A percentile compares a stretch with the other conserved stretches of the same genome.
Conservation (phyloP, 2,888 invertebrate genomes). For the Exocentrus adspersus region DNA sequence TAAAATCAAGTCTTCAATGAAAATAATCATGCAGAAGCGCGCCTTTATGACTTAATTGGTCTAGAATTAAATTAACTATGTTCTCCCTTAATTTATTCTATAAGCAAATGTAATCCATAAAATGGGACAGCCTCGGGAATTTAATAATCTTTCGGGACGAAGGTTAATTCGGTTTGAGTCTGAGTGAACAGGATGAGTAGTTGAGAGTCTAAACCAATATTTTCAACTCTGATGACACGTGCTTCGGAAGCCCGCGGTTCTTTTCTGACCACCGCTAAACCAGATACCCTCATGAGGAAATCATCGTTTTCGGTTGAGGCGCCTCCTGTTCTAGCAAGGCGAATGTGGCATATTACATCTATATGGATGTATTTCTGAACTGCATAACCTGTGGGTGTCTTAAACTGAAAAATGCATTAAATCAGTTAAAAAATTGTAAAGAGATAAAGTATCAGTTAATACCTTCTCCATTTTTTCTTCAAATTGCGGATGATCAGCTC, state of each 20-base stretch:
- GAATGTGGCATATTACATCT: conserved; percentile 75
- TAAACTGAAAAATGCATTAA: conserved; percentile 49
- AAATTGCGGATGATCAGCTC: conserved; percentile 74
- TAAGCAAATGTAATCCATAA: neutral
- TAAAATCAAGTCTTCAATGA: conserved; percentile 25
- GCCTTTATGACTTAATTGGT: neutral
- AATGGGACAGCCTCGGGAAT: conserved; percentile 37
- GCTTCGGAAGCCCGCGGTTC: conserved; percentile 68
- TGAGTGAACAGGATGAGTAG: conserved; percentile 73
- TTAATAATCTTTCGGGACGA: conserved; percentile 64
- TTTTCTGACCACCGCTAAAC: conserved; percentile 72
- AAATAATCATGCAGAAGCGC: neutral
- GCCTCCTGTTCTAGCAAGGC: conserved; percentile 69
- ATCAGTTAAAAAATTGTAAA: neutral
- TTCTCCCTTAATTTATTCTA: conserved; percentile 12
- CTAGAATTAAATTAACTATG: conserved; percentile 8
- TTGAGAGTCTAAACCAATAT: conserved; percentile 76
- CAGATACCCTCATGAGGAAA: conserved; percentile 75
- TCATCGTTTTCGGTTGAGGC: conserved; percentile 69
- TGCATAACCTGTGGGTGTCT: conserved; percentile 60
- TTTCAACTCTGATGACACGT: conserved; percentile 70
- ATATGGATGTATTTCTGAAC: conserved; percentile 74
- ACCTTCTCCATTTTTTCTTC: conserved; percentile 73
- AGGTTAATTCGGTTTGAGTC: conserved; percentile 73
- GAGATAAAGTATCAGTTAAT: neutral